Conservation (phyloP, 2,888 invertebrate genomes). For the Epinotia bilunana region DNA sequence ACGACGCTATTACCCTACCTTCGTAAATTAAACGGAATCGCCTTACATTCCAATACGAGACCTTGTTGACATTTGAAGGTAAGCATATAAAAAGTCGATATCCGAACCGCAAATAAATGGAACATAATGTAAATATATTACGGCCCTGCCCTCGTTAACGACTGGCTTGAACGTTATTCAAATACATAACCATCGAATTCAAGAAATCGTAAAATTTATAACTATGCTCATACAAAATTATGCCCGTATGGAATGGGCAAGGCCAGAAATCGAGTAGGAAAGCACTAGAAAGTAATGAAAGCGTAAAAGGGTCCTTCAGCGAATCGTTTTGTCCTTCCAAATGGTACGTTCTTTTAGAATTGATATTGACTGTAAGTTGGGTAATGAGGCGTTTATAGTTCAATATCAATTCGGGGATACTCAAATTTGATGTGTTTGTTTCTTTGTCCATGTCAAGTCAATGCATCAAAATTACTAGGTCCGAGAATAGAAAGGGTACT, state of each 20-base stretch:
- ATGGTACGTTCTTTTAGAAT: conserved; percentile 40
- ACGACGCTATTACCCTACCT: conserved; percentile 40
- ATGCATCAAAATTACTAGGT: too few species aligned
- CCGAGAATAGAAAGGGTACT: too few species aligned
- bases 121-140: conserved; percentile 80
- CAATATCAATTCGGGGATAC: neutral
- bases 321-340: conserved; percentile 37
- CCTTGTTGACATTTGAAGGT: conserved; percentile 72
- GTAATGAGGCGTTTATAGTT: conserved; percentile 17
- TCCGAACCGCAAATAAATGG: conserved; percentile 74
- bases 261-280: conserved; percentile 39
- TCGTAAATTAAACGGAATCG: conserved; percentile 70
- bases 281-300: conserved; percentile 48
- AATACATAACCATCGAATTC: conserved; percentile 71
- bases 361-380: conserved; percentile 18
- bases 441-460: neutral
- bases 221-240: conserved; percentile 58
- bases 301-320: conserved; percentile 28
- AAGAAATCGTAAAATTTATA: conserved; percentile 74
- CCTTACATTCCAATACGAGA: conserved; percentile 61
- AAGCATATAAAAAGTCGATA: conserved; percentile 74
- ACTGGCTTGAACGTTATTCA: conserved; percentile 71
- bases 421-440: neutral
- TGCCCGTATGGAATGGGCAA: conserved; percentile 48
- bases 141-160: conserved; percentile 71